Evolutionary conservation across 2,113 vertebrate species (phyloP), one percentile per base, ranked within the genome.

Genomic region (Onychostoma macrolepis): DNA sequence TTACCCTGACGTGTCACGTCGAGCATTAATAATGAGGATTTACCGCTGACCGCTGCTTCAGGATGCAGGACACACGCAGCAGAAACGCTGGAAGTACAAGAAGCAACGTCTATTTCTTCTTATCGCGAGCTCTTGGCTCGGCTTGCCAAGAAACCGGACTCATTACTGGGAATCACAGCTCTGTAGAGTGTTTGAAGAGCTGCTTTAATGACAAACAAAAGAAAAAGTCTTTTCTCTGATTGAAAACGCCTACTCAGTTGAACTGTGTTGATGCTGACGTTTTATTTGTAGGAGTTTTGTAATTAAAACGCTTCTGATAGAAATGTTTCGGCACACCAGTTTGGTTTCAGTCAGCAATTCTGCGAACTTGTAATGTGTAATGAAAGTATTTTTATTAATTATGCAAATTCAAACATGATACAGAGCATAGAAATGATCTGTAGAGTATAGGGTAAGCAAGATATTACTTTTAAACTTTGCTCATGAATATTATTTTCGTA

Each of bases 1-100:
- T 85, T 74, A 87, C 85, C 89, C 77, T 30, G 80, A 50, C 33
- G 21, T 69, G 67, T 79, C 83, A 83, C 43, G 56, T 78, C 56
- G 28, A 85, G 78, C 72, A 83, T 82, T 87, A 88, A 87, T 79
- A 85, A 80, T 19, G 72, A 61, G 63, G 45, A 87, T 88, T 85
- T 87, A 85, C 58, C 43, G 21, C 48, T 19, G 33, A 43, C 53
- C 56, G 38, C 24, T 15, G 41, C 15, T 19, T 53, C 79, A 9
- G 28, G 26, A 53, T 43, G 6, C n/a, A 6, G 26, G 30, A 78
- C 74, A 50, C 26, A 50, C 33, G 33, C 45, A 24, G 26, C n/a
- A 28, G 87, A 67, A 81, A 33, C 43, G 21, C 61, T 45, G 38
- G 11, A 82, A 85, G 63, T 26, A 63, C 71, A 65, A 41, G 61